Evolutionary conservation across 1,140 invertebrate species (phyloP).

Genomic region (Heliothis subflexa): DNA sequence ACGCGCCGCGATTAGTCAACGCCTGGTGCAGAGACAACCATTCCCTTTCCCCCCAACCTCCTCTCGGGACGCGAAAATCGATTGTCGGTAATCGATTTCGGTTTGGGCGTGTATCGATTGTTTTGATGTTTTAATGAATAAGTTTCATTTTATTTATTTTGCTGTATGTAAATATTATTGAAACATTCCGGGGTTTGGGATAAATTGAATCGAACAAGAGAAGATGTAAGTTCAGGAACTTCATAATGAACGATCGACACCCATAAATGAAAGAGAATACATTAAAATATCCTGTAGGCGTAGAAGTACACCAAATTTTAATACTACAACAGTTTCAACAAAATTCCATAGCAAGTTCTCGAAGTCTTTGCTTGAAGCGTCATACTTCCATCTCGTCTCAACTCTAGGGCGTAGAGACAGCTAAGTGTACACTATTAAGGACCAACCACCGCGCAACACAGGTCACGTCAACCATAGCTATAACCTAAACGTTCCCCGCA

Average conservation of each 20-base stretch:
- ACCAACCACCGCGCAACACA: conserved; percentile 29
- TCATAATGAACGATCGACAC: too few relatives aligned
- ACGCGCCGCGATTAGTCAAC: conserved; percentile 84
- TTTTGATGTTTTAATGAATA: conserved; percentile 52
- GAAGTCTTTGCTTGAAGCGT: too few relatives aligned
- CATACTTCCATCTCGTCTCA: conserved; percentile 4
- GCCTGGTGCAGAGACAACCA: conserved; percentile 80
- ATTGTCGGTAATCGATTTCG: conserved; percentile 80
- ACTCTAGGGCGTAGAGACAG: conserved; percentile 9
- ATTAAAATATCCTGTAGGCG: too few relatives aligned
- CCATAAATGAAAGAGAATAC: too few relatives aligned
- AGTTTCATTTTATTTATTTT: conserved; percentile 50
- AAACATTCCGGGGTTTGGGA: neutral
- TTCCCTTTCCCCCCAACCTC: conserved; percentile 66
- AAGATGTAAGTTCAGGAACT: neutral
- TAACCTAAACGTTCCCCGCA: conserved; percentile 35
- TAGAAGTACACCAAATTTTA: too few relatives aligned
- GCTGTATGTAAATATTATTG: neutral
- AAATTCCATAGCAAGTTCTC: too few relatives aligned
- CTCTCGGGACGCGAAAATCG: conserved; percentile 71
- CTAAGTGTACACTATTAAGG: conserved; percentile 26
- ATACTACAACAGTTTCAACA: too few relatives aligned
- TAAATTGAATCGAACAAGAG: neutral
- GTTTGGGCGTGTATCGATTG: conserved; percentile 60
- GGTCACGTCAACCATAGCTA: conserved; percentile 41